phyloP scores from a whole-genome alignment of 2,113 vertebrate species.

The Polypterus senegalus region DNA sequence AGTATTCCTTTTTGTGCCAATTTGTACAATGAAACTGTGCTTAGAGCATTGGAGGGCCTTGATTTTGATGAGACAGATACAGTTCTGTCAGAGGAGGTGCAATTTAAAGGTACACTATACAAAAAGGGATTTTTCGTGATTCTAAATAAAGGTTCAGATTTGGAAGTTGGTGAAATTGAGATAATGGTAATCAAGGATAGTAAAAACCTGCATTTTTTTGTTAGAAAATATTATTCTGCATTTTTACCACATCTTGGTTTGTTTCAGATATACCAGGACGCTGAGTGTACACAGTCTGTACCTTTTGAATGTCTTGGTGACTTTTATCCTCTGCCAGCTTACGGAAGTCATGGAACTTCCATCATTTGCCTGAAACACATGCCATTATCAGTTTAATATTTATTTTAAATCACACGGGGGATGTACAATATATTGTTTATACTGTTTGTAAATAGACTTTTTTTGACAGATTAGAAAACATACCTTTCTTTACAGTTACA shows the following conservation, averaged over 20 bases:
- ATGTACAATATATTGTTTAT: too few relatives aligned
- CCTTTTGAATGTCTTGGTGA: not conserved
- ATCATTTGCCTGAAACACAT: too few relatives aligned
- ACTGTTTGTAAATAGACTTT: not conserved
- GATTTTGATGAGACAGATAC: not conserved
- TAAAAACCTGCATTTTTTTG: not conserved
- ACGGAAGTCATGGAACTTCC: too few relatives aligned
- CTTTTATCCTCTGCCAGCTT: not conserved
- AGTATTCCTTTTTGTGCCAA: not conserved
- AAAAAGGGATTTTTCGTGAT: not conserved
- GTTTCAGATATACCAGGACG: not conserved
- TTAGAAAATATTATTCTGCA: not conserved
- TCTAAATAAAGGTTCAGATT: not conserved
- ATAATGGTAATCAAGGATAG: not conserved
- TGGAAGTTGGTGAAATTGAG: not conserved
- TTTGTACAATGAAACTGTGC: not conserved
- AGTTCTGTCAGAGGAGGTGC: not conserved
- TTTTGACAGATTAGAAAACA: not conserved
- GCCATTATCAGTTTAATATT: too few relatives aligned
- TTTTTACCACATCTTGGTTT: not conserved
- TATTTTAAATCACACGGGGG: too few relatives aligned
- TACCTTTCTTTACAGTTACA: not conserved
- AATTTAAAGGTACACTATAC: not conserved
- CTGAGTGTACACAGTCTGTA: not conserved
- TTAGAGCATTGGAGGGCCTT: not conserved